Conservation (phyloP, 2,888 invertebrate species). For the Macroteleia sp. region DNA sequence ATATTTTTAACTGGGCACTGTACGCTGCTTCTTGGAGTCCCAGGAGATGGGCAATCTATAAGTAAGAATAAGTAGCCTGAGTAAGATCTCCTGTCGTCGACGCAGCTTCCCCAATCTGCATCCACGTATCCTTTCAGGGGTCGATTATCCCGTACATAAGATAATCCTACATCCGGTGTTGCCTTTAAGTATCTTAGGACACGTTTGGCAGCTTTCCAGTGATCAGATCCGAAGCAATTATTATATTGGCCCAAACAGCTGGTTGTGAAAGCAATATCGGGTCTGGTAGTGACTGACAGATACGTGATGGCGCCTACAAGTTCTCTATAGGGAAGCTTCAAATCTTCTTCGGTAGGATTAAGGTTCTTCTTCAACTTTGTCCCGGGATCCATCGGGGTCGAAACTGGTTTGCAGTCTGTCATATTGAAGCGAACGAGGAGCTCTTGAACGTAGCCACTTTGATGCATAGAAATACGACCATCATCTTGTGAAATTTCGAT, state of each 20-base stretch:
- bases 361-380: not conserved
- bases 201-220: slow-evolving; percentile 3
- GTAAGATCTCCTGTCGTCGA: not conserved
- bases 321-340: slow-evolving; percentile 2
- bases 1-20: no score
- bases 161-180: not conserved
- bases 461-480: not conserved
- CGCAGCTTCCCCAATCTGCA: not conserved
- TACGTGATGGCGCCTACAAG: not conserved
- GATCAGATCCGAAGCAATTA: not conserved
- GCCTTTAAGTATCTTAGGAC: slow-evolving; percentile 5
- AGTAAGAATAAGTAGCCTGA: not conserved
- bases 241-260: slow-evolving; percentile 1
- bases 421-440: not conserved
- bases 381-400: not conserved
- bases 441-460: not conserved
- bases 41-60: not conserved
- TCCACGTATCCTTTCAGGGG: not conserved
- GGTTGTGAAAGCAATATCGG: not conserved
- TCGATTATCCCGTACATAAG: not conserved
- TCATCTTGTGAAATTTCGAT: no score
- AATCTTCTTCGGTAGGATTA: not conserved
- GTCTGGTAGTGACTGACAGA: not conserved
- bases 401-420: not conserved
- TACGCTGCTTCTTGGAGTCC: not conserved